These are phyloP conservation scores for Oreocharis arfaki DNA, from an alignment of 2,113 vertebrate species.

Conservation along the genomic window DNA sequence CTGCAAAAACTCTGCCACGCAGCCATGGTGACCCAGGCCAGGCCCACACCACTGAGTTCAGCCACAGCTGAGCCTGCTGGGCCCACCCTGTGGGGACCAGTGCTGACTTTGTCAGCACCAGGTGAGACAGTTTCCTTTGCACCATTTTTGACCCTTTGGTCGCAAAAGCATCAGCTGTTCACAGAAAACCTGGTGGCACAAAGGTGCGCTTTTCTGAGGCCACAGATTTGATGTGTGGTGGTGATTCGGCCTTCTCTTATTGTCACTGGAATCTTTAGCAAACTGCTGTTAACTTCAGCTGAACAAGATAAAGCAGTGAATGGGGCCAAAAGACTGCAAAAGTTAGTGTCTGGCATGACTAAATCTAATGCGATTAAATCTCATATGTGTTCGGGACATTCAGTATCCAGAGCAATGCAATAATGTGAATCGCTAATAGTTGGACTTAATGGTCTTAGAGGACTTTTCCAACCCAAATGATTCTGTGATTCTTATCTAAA, in stretches of 20 bases:
- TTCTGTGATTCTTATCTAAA: neutral
- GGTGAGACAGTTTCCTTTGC: neutral
- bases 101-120: fast-evolving
- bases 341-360: neutral
- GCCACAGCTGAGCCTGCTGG: fast-evolving
- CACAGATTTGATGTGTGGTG: neutral
- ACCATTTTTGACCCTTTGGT: neutral
- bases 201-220: fast-evolving
- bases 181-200: neutral
- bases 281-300: neutral
- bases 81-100: fast-evolving
- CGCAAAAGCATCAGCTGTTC: neutral
- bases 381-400: neutral
- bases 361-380: neutral
- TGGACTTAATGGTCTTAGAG: neutral
- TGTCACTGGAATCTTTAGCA: neutral
- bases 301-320: neutral
- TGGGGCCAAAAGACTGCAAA: neutral
- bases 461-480: neutral
- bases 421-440: no score
- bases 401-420: no score
- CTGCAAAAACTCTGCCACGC: neutral
- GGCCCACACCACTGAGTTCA: neutral
- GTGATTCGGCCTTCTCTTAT: neutral
- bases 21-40: neutral